Evolutionary conservation across 2,888 invertebrate genomes (phyloP), one percentile per base, ranked within the genome.

Genomic region (Crocallis elinguaria): DNA sequence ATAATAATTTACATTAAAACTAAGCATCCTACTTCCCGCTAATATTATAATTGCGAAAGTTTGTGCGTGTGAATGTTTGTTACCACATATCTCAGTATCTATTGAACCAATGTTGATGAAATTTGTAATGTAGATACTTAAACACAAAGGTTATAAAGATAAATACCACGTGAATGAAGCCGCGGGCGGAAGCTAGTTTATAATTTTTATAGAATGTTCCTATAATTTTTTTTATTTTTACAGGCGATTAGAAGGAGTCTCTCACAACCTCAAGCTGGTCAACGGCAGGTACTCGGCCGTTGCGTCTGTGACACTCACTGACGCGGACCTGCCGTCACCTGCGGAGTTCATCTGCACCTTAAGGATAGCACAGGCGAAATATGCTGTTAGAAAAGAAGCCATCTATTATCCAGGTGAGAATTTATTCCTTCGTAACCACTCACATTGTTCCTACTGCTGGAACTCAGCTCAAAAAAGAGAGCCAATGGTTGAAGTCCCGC

Each of bases 331-430:
- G 11, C 87, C 88, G 0, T 84, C 90, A 0, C 89, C 92, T 0
- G 92, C 92, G 0, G 92, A 92, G 61, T 94, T 94, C 75, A 90
- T 93, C 56, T 94, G 94, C 75, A 93, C 93, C 27, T 71, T 94
- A 53, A 88, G 89, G 71, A 94, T 94, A 81, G 93, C 94, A 5
- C 93, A 93, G 54, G 94, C 94, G 0, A 92, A 93, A 62, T 94
- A 93, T 66, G 85, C 86, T 11, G 92, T 92, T 38, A 88, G 87
- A 49, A 92, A 92, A 73, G 90, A 92, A 70, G 86, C 92, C 30
- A 86, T 92, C 55, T 92, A 92, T 67, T 93, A 93, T 71, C 90
- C 92, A 79, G 94, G 94, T 94, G 82, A 87, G 48, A 45, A 8
- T 11, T 42, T 17, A 23, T n/a, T 6, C 7, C 9, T 1, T 4